Conservation (phyloP, 2,113 vertebrate species). For the Chaetura pelagica region DNA sequence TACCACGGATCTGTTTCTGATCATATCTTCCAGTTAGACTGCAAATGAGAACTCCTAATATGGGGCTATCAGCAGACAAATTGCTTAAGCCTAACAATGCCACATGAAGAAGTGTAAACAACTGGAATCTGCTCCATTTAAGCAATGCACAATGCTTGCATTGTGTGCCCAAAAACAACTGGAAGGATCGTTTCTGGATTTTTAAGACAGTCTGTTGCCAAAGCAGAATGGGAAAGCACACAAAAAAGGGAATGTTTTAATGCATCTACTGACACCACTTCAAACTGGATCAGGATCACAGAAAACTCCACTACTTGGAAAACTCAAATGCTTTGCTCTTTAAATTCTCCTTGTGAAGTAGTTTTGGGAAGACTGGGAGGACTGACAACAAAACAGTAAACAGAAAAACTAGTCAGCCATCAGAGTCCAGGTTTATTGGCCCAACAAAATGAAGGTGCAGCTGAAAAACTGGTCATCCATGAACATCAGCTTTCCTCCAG, state of each 20-base stretch:
- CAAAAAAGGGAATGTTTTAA: constrained; percentile 62
- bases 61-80: constrained; percentile 60
- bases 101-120: constrained; percentile 61
- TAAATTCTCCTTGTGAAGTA: not conserved
- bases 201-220: constrained; percentile 30
- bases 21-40: constrained; percentile 20
- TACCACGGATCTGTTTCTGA: constrained; percentile 58
- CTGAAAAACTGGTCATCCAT: not conserved
- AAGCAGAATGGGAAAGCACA: constrained; percentile 40
- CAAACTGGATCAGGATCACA: constrained; percentile 48
- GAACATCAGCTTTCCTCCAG: not conserved
- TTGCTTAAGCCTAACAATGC: constrained; percentile 53
- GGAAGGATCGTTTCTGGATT: constrained; percentile 8
- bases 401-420: not conserved
- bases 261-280: constrained; percentile 43
- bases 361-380: not conserved
- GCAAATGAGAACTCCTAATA: constrained; percentile 66
- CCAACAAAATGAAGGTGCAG: not conserved
- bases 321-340: constrained; percentile 22
- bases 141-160: constrained; percentile 34
- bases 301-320: constrained; percentile 16
- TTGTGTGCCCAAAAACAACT: constrained; percentile 65
- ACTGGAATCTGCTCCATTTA: constrained; percentile 41
- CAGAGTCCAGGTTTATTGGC: not conserved
- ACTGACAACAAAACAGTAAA: not conserved